Percentiles rank a stretch among this genome's conserved stretches.
phyloP scores from a whole-genome alignment of 2,888 invertebrate genomes.

The Syritta pipiens region DNA sequence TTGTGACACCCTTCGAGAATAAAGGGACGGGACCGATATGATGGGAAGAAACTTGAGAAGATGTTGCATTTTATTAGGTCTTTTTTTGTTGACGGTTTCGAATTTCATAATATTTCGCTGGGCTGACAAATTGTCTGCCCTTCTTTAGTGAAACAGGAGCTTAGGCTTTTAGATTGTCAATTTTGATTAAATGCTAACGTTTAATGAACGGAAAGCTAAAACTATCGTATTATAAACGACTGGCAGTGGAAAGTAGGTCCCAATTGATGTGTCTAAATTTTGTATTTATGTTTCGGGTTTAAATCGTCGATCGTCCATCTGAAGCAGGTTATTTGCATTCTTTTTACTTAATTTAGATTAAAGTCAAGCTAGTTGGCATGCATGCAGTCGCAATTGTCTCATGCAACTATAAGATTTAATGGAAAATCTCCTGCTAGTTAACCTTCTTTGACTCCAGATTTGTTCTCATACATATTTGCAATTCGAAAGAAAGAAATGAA shows the following conservation, averaged over 20 bases:
- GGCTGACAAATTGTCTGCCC: conserved; percentile 22
- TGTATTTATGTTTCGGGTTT: no score
- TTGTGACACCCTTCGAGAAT: conserved; percentile 49
- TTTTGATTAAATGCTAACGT: conserved; percentile 46
- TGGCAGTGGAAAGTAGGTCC: no score
- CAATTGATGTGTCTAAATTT: no score
- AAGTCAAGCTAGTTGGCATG: no score
- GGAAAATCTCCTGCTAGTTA: no score
- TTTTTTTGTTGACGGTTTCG: conserved; percentile 27
- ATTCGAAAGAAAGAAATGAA: conserved; percentile 41
- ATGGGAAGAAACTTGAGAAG: conserved; percentile 48
- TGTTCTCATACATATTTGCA: conserved; percentile 3
- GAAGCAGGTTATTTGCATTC: no score
- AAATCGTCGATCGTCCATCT: no score
- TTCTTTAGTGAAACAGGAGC: conserved; percentile 4
- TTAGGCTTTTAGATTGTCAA: conserved; percentile 17
- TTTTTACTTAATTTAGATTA: no score
- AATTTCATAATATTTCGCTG: conserved; percentile 43
- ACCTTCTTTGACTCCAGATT: neutral
- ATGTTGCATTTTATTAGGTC: conserved; percentile 23
- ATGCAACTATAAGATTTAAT: no score
- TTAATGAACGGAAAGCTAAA: conserved; percentile 7
- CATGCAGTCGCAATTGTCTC: no score
- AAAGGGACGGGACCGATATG: conserved; percentile 12
- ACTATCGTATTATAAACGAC: no score